Percentiles rank a stretch among this genome's conserved stretches.
Conservation (phyloP, 2,888 invertebrate genomes). For the Acrobasis suavella region DNA sequence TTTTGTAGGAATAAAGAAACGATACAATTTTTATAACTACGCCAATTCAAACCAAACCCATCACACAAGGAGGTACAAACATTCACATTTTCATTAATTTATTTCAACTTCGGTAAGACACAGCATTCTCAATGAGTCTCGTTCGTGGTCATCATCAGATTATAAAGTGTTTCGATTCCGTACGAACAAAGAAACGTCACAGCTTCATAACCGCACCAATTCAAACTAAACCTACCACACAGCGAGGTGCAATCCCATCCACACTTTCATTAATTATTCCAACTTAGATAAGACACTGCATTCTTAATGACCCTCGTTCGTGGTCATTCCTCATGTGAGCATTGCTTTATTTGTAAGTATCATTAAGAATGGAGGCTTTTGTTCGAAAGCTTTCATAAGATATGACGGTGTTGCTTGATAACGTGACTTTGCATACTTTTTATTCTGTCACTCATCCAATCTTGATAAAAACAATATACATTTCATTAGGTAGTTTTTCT, state of each 20-base stretch:
- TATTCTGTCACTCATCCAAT: not conserved
- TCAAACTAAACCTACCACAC: constrained; percentile 40
- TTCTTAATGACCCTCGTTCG: constrained; percentile 72
- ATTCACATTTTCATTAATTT: not conserved
- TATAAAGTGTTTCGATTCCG: too few relatives aligned
- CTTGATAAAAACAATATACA: too few relatives aligned
- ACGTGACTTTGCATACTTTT: not conserved
- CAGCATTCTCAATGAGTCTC: too few relatives aligned
- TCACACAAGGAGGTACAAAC: too few relatives aligned
- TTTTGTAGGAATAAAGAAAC: too few relatives aligned
- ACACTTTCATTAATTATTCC: constrained; percentile 81
- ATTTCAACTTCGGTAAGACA: not conserved
- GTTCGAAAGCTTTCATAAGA: constrained; percentile 14
- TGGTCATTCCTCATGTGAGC: constrained; percentile 73
- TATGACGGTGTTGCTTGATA: constrained; percentile 2
- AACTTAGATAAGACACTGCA: constrained; percentile 79
- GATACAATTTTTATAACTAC: too few relatives aligned
- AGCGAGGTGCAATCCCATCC: constrained; percentile 69
- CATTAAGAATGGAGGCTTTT: constrained; percentile 26
- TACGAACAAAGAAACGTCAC: too few relatives aligned
- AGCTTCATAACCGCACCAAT: not conserved
- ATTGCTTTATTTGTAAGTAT: constrained; percentile 42
- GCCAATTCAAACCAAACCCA: too few relatives aligned
- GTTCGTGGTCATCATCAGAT: too few relatives aligned
- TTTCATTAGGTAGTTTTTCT: too few relatives aligned